These are phyloP conservation scores for Papilio protenor DNA, from an alignment of 2,888 invertebrate genomes.

Conservation along the genomic window DNA sequence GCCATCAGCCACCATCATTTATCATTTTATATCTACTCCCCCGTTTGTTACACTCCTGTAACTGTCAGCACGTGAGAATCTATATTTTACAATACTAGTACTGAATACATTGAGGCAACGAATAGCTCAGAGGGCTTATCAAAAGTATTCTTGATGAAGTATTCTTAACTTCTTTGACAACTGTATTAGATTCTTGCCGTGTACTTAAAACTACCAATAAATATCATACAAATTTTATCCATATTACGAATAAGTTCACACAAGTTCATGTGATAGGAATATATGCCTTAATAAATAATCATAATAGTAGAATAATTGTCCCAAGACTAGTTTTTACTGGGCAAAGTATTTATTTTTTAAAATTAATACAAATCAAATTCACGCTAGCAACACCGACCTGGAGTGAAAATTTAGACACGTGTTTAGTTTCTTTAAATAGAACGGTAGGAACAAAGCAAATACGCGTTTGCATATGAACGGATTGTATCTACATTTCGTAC, in stretches of 20 bases:
- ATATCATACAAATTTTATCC: no score
- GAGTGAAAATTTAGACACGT: constrained; percentile 13
- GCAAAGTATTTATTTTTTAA: background rate
- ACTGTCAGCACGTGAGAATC: constrained; percentile 34
- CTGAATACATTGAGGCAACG: constrained; percentile 7
- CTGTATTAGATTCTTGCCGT: no score
- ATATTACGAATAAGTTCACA: no score
- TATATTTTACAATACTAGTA: constrained; percentile 29
- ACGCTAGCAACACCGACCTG: background rate
- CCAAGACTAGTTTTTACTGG: background rate
- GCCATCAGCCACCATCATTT: constrained; percentile 28
- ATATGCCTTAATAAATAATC: no score
- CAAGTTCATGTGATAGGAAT: no score
- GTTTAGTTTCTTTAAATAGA: constrained; percentile 30
- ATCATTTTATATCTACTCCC: constrained; percentile 35
- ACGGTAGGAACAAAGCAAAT: constrained; percentile 19
- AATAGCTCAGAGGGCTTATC: background rate
- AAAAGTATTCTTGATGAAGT: no score
- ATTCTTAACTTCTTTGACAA: no score
- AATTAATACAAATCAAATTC: no score
- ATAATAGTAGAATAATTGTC: no score
- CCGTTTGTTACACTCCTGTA: constrained; percentile 40
- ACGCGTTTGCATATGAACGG: background rate
- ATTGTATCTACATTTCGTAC: background rate
- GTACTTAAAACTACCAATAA: no score